Evolutionary conservation across 1,140 invertebrate species (phyloP), one percentile per base, ranked within the genome.

Genomic region (Harlomillsia oculata): DNA sequence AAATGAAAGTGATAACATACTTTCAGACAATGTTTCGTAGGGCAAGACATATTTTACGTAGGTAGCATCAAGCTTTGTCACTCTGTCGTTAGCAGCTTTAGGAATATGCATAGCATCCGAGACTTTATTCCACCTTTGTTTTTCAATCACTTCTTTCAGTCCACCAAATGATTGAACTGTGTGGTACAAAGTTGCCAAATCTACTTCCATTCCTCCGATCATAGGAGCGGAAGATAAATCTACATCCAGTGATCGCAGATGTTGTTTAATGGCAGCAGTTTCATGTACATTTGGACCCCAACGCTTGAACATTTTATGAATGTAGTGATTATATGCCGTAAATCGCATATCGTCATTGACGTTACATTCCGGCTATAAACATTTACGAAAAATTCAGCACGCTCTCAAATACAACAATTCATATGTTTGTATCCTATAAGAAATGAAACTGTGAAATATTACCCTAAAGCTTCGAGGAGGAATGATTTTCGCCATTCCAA

Each of bases 41-140:
- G 91, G 89, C 52, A 97, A 72, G 26, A 96, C 74, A 74, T 91
- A 95, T 79, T 91, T 92, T 71, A 89, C 89, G 70, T 95, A 97
- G 53, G 93, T 84, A 65, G 89, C 83, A 69, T 96, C 90, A 8
- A 97, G 72, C 70, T 90, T 89, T 2, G 83, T 84, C 5, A 85
- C 81, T 25, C 87, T 76, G 71, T 91, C 87, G 66, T 89, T 85
- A 0, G 84, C 82, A 26, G 81, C 78, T 74, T 87, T 87, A 0
- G 86, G 84, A 63, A 93, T 85, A 66, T 83, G 83, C 81, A 95
- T 84, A 5, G 82, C 77, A 65, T 96, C 90, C 0, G 89, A 89
- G 13, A 96, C 85, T 66, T 82, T 84, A 1, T 80, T 77, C 92
- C 91, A 96, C 65, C 85, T 84, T 64, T 92, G 89, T 68, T 90